Evolutionary conservation across 2,797 vertebrate genomes (phyloP), one percentile per base, ranked within the genome.

Genomic region (Loriculus beryllinus): DNA sequence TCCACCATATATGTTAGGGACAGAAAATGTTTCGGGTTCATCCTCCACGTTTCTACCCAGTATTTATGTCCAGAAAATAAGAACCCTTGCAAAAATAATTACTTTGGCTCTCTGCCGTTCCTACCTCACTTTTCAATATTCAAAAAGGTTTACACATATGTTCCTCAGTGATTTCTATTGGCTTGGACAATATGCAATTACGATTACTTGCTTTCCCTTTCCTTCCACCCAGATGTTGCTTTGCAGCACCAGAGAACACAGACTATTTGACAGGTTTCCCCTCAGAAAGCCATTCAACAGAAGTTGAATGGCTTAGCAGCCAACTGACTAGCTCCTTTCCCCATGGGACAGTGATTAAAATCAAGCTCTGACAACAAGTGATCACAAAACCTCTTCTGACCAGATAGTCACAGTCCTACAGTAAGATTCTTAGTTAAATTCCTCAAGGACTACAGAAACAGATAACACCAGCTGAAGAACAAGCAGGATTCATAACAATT

Each of bases 81-180:
- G 23, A 93, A 60, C 59, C 31, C 37, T 70, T 79, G 31, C 28
- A 95, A 82, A 91, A 93, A 54, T 92, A 91, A 89, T 91, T 86
- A 88, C 54, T 90, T 93, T 88, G 90, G 86, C 96, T 94, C 88
- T 95, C 94, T 90, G 96, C 81, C 51, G 18, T 68, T 86, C 51
- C 94, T 88, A 90, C 62, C 70, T 95, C 78, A 86, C 54, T 87
- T 94, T 75, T 81, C 85, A 95, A 65, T 93, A 94, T 93, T 95
- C 86, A 91, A 57, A 93, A 95, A 95, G 85, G 90, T 88, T 93
- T 90, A 88, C 35, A 74, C 49, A 88, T 82, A 87, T 90, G 88
- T 48, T 80, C 86, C 69, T 86, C 52, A 23, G 85, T 72, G 37
- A 95, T 43, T 93, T 93, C 83, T 88, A 82, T 1, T 89, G 64